Evolutionary conservation across 2,797 vertebrate species (phyloP).

Genomic region (Karalla daura): DNA sequence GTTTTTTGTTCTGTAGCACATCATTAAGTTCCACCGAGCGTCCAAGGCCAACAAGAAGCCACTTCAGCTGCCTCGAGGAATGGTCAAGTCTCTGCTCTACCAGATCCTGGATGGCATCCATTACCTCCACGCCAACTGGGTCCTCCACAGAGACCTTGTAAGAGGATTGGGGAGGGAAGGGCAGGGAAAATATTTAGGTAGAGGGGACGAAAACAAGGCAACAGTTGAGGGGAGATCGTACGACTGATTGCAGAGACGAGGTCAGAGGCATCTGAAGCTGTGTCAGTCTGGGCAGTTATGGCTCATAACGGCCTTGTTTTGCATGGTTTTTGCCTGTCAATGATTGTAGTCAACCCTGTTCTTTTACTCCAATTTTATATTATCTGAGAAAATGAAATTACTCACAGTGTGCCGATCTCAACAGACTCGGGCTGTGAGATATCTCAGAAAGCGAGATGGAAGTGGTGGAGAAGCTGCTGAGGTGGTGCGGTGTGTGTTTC

Average conservation of each 20-base stretch:
- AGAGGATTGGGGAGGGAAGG: constrained; percentile 73
- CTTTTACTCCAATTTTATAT: not conserved
- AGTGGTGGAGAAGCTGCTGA: not conserved
- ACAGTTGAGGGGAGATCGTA: constrained; percentile 28
- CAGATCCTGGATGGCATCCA: constrained; percentile 99
- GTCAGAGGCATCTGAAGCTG: constrained; percentile 4
- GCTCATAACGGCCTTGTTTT: not conserved
- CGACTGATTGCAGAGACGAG: constrained; percentile 10
- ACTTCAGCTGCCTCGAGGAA: constrained; percentile 98
- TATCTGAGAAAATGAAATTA: too few species aligned
- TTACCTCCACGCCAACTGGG: constrained; percentile 99
- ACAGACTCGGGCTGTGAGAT: not conserved
- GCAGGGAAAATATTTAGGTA: constrained; percentile 30
- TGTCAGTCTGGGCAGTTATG: not conserved
- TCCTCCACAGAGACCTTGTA: constrained; percentile 99
- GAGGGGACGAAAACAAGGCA: constrained; percentile 36
- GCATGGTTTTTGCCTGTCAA: not conserved
- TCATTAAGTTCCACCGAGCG: constrained; percentile 99
- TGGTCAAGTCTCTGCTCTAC: constrained; percentile 99
- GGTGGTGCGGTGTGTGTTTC: not conserved
- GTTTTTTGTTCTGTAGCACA: constrained; percentile 88
- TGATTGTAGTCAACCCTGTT: not conserved
- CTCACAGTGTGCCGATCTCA: not conserved
- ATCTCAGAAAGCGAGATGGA: constrained; percentile 2
- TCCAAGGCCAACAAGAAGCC: constrained; percentile 99